These are phyloP conservation scores for Pygmarrhopalites habei DNA, from an alignment of 1,140 invertebrate species.

Conservation along the genomic window DNA sequence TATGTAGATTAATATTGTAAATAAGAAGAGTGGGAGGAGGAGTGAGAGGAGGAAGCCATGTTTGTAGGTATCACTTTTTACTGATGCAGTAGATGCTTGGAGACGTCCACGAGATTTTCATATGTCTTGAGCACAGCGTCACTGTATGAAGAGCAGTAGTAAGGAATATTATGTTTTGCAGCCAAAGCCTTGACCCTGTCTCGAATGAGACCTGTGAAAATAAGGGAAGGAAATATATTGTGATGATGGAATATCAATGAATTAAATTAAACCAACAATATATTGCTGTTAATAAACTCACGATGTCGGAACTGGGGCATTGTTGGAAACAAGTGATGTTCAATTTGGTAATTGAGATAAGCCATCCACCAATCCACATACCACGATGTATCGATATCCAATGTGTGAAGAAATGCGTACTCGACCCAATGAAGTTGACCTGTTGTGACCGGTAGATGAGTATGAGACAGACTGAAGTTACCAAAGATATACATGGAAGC, in stretches of 20 bases:
- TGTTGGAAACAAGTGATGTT: constrained; percentile 31
- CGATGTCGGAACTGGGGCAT: constrained; percentile 33
- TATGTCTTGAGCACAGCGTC: constrained; percentile 25
- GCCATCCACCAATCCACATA: constrained; percentile 34
- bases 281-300: no score
- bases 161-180: constrained; percentile 30
- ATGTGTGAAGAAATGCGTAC: constrained; percentile 27
- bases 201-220: no score
- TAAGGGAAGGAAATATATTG: no score
- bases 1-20: not conserved
- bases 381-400: constrained; percentile 27
- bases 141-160: constrained; percentile 20
- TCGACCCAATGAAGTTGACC: constrained; percentile 30
- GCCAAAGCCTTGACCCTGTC: constrained; percentile 27
- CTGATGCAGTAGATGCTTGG: constrained; percentile 25
- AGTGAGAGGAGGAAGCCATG: not conserved
- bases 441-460: constrained; percentile 28
- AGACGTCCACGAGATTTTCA: constrained; percentile 24
- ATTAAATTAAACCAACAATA: no score
- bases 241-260: no score
- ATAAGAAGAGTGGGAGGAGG: not conserved
- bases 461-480: constrained; percentile 35
- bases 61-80: not conserved
- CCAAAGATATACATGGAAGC: constrained; percentile 37
- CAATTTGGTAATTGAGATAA: constrained; percentile 35